Conservation (phyloP, 2,888 invertebrate genomes). For the Corythucha ciliata region DNA sequence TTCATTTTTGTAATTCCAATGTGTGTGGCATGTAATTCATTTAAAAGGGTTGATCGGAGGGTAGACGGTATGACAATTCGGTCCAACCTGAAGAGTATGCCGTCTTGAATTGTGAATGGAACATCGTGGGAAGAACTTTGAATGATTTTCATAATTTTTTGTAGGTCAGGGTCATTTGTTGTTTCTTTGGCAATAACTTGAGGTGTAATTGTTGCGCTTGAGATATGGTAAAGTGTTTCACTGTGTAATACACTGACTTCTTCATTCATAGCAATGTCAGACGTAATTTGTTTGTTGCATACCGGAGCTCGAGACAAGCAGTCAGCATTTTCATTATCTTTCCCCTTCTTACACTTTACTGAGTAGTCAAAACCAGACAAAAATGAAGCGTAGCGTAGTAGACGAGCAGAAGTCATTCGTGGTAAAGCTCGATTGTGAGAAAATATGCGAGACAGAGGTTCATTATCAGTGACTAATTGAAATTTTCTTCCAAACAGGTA, state of each 20-base stretch:
- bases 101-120: slow-evolving; percentile 11
- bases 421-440: neutral
- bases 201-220: neutral
- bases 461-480: slow-evolving; percentile 21
- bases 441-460: slow-evolving; percentile 16
- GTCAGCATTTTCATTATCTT: slow-evolving; percentile 14
- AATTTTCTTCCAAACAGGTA: slow-evolving; percentile 10
- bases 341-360: slow-evolving; percentile 1
- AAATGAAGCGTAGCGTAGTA: slow-evolving; percentile 4
- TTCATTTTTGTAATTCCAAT: slow-evolving; percentile 1
- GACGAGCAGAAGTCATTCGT: neutral
- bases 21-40: slow-evolving; percentile 6
- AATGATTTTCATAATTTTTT: slow-evolving; percentile 2
- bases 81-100: slow-evolving; percentile 18
- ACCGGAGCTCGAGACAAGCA: slow-evolving; percentile 15
- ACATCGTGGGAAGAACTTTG: neutral
- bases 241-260: neutral
- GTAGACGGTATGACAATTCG: slow-evolving; percentile 15
- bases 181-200: slow-evolving; percentile 19
- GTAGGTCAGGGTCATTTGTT: slow-evolving; percentile 9
- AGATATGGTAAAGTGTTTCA: neutral
- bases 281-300: neutral
- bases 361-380: slow-evolving; percentile 7
- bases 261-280: neutral
- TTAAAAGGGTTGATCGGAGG: neutral